These are phyloP conservation scores for Acestrorhynchus altus DNA, from an alignment of 2,797 vertebrate species.

Conservation along the genomic window DNA sequence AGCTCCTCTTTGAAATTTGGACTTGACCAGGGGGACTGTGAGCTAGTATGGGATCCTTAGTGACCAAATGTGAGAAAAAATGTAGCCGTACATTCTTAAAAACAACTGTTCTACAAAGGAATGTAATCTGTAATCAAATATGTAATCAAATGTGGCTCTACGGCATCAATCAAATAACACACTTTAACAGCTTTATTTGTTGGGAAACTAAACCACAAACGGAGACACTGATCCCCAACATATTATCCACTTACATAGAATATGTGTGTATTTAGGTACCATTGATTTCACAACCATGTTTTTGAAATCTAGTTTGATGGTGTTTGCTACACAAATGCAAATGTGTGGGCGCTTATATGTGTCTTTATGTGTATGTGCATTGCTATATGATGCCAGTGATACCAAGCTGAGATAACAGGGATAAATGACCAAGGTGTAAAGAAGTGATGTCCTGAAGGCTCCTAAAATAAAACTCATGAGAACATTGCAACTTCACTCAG, in stretches of 20 bases:
- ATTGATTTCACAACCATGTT: too few species aligned
- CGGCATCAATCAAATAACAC: too few species aligned
- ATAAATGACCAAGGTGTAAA: not conserved
- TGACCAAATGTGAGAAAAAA: not conserved
- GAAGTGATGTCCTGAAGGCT: not conserved
- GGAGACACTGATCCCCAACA: too few species aligned
- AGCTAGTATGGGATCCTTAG: not conserved
- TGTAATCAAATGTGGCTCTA: too few species aligned
- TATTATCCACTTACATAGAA: not conserved
- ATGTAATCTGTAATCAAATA: too few species aligned
- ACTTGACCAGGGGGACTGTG: not conserved
- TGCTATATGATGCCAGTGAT: not conserved
- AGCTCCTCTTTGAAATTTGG: too few species aligned
- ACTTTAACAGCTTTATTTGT: too few species aligned
- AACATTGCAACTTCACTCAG: not conserved
- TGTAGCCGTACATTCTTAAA: not conserved
- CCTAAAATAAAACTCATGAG: not conserved
- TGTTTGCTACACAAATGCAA: not conserved
- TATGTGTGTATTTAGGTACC: not conserved
- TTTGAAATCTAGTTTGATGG: too few species aligned
- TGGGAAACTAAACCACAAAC: too few species aligned
- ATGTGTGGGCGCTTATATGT: constrained; percentile 5
- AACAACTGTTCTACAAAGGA: too few species aligned
- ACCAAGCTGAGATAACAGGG: not conserved
- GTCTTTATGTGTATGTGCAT: not conserved